These are phyloP conservation scores for Agapornis canus DNA, from an alignment of 2,797 vertebrate species.

Conservation along the genomic window DNA sequence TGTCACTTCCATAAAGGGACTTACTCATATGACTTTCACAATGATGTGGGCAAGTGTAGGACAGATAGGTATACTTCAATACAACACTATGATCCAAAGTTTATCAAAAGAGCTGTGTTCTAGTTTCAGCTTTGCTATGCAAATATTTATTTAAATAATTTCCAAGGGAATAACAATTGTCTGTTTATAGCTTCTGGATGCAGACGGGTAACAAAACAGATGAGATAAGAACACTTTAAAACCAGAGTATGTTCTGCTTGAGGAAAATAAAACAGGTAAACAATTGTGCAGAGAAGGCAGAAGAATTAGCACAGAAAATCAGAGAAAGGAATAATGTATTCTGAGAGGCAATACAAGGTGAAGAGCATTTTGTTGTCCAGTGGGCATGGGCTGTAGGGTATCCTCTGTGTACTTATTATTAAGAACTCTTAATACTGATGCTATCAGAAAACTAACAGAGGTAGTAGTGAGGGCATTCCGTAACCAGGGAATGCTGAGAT, in stretches of 20 bases:
- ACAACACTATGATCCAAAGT: not conserved
- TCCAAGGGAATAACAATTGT: not conserved
- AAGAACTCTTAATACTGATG: conserved; percentile 15
- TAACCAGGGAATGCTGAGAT: not conserved
- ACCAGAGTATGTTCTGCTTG: not conserved
- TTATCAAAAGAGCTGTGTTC: not conserved
- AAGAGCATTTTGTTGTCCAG: not conserved
- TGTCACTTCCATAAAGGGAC: not conserved
- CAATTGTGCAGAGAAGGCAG: not conserved
- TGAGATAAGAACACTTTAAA: not conserved
- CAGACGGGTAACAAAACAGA: not conserved
- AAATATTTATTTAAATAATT: not conserved
- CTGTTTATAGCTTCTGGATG: not conserved
- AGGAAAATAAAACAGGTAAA: not conserved
- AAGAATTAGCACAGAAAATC: not conserved
- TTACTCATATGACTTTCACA: not conserved
- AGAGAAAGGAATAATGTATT: not conserved
- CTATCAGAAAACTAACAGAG: conserved; percentile 17
- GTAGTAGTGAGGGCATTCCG: not conserved
- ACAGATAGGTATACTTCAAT: not conserved
- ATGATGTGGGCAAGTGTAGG: not conserved
- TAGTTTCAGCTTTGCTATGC: not conserved
- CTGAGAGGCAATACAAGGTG: not conserved
- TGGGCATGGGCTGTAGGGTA: not conserved
- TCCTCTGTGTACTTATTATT: not conserved